phyloP scores from a whole-genome alignment of 2,113 vertebrate species.

The Chitala chitala region DNA sequence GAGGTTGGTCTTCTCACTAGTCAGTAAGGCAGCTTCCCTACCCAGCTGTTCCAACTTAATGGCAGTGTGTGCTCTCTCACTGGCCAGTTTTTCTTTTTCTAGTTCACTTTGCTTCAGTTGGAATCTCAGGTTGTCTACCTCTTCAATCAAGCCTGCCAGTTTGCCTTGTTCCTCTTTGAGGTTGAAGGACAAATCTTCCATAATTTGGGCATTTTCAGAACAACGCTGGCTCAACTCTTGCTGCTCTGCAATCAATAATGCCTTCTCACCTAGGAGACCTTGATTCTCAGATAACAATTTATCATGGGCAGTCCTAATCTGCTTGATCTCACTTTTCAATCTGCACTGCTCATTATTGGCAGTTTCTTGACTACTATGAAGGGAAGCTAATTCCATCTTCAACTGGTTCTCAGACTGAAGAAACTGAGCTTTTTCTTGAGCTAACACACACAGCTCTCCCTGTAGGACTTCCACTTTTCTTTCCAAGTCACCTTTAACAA shows the following conservation, averaged over 20 bases:
- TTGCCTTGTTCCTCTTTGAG: conserved; percentile 64
- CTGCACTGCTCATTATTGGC: conserved; percentile 35
- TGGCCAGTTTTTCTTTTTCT: conserved; percentile 53
- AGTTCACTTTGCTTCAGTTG: conserved; percentile 51
- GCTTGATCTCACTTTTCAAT: conserved; percentile 45
- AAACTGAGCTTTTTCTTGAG: conserved; percentile 57
- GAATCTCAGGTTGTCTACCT: conserved; percentile 55
- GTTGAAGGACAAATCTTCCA: conserved; percentile 56
- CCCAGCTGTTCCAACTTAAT: conserved; percentile 54
- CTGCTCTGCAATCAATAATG: conserved; percentile 44
- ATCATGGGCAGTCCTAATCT: conserved; percentile 46
- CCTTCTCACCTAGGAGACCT: conserved; percentile 52
- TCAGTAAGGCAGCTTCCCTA: conserved; percentile 48
- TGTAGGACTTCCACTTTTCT: conserved; percentile 57
- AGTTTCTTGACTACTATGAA: conserved; percentile 40
- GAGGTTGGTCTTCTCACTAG: conserved; percentile 60
- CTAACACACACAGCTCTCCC: conserved; percentile 49
- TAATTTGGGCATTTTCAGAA: conserved; percentile 48
- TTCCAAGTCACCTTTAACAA: conserved; percentile 51
- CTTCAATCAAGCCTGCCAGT: conserved; percentile 54
- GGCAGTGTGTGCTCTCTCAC: conserved; percentile 52
- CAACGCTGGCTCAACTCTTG: conserved; percentile 48
- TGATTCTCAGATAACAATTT: conserved; percentile 39
- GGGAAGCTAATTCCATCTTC: conserved; percentile 45
- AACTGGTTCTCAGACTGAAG: conserved; percentile 48